Conservation (phyloP, 2,888 invertebrate species). For the Omphaloscelis lunosa region DNA sequence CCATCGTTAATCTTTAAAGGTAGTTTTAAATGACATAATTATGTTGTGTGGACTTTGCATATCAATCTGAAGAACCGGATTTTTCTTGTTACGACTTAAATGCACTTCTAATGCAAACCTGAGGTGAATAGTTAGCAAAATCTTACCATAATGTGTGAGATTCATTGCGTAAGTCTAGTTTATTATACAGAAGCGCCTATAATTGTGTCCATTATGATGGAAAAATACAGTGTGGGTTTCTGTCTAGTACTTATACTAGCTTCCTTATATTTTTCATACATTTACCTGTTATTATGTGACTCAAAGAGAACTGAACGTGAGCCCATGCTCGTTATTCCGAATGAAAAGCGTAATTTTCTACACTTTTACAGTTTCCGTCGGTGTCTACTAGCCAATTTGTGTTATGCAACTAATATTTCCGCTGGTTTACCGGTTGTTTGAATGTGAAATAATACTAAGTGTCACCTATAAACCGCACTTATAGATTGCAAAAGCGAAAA, state of each 20-base stretch:
- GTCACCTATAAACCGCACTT: constrained; percentile 23
- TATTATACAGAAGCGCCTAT: constrained; percentile 49
- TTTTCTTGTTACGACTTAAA: constrained; percentile 29
- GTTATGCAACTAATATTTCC: constrained; percentile 51
- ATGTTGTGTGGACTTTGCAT: constrained; percentile 2
- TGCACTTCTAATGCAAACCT: constrained; percentile 33
- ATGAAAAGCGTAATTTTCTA: constrained; percentile 54
- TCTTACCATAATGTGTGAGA: constrained; percentile 22
- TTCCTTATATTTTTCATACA: constrained; percentile 56
- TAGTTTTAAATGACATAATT: constrained; percentile 13
- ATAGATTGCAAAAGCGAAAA: constrained; percentile 20
- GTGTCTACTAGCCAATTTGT: constrained; percentile 35
- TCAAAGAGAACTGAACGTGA: constrained; percentile 39
- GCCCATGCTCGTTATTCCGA: constrained; percentile 34
- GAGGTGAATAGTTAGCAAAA: constrained; percentile 39
- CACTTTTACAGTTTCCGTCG: constrained; percentile 49
- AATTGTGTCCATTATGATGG: constrained; percentile 55
- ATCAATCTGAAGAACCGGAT: constrained; percentile 9
- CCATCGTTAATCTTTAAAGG: not conserved
- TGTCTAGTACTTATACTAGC: constrained; percentile 30
- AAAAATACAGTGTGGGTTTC: constrained; percentile 59
- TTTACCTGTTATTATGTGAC: constrained; percentile 63
- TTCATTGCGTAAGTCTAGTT: constrained; percentile 44
- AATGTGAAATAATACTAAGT: constrained; percentile 41
- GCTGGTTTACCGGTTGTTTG: constrained; percentile 36